These are phyloP conservation scores for Malurus splendens DNA, from an alignment of 2,797 vertebrate genomes.

Conservation along the genomic window DNA sequence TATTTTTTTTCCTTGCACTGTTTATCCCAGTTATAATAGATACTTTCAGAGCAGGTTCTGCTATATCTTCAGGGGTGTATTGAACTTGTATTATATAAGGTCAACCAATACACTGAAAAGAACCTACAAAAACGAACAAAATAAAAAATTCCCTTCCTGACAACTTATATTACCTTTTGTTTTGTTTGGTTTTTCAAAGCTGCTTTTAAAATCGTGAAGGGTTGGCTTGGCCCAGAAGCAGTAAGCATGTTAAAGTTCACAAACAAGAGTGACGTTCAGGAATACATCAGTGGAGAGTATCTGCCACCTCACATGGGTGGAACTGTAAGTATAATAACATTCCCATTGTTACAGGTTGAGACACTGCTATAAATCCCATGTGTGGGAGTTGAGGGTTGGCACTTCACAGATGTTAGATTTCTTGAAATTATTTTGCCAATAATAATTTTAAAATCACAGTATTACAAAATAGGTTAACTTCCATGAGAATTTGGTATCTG, in stretches of 20 bases:
- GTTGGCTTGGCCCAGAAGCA: slow-evolving; percentile 93
- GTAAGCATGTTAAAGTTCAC: slow-evolving; percentile 90
- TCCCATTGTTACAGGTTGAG: neutral
- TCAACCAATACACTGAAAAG: neutral
- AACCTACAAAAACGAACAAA: neutral
- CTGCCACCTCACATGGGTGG: slow-evolving; percentile 93
- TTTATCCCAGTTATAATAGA: neutral
- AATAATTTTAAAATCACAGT: neutral
- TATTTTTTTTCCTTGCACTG: neutral
- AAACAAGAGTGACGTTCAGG: slow-evolving; percentile 83
- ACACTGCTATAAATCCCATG: neutral
- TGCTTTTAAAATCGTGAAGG: slow-evolving; percentile 95
- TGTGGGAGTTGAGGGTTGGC: neutral
- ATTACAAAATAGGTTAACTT: neutral
- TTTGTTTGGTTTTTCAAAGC: slow-evolving; percentile 67
- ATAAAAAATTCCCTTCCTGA: neutral
- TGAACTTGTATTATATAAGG: neutral
- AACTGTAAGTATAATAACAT: slow-evolving; percentile 76
- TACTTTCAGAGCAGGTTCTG: neutral
- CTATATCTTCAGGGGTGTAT: neutral
- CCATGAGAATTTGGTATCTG: neutral
- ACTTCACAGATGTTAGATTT: neutral
- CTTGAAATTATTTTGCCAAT: neutral
- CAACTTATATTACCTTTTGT: neutral
- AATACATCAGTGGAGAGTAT: slow-evolving; percentile 83